Evolutionary conservation across 2,888 invertebrate genomes (phyloP).

Genomic region (Philereme transversata): DNA sequence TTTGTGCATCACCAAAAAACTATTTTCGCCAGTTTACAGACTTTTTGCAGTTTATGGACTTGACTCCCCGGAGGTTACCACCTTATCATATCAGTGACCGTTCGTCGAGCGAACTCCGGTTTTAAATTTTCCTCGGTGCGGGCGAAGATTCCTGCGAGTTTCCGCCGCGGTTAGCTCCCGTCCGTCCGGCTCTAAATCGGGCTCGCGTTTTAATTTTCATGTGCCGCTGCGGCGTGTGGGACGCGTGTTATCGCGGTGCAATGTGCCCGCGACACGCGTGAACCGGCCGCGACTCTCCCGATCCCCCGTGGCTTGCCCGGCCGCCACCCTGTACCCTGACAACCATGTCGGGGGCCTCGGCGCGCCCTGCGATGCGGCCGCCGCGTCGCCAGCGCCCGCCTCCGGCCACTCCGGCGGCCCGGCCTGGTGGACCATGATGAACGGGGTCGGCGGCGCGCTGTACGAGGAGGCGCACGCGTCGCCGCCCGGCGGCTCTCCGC

Average conservation of each 20-base stretch:
- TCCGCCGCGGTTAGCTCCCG: slow-evolving; percentile 62
- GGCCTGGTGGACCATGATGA: slow-evolving; percentile 94
- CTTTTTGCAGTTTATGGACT: slow-evolving; percentile 43
- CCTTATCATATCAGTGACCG: slow-evolving; percentile 69
- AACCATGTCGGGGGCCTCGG: slow-evolving; percentile 87
- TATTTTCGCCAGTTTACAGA: slow-evolving; percentile 34
- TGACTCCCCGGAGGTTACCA: slow-evolving; percentile 48
- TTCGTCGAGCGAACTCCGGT: slow-evolving; percentile 47
- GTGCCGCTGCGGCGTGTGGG: slow-evolving; percentile 76
- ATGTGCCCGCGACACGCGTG: slow-evolving; percentile 82
- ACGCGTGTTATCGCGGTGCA: slow-evolving; percentile 79
- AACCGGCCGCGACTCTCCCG: slow-evolving; percentile 74
- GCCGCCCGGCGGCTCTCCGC: slow-evolving; percentile 84
- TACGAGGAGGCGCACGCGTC: slow-evolving; percentile 89
- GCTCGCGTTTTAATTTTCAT: slow-evolving; percentile 82
- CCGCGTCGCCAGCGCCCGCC: slow-evolving; percentile 91
- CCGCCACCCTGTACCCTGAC: slow-evolving; percentile 93
- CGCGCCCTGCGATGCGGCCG: slow-evolving; percentile 87
- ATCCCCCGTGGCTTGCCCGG: slow-evolving; percentile 91
- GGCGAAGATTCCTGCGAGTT: slow-evolving; percentile 51
- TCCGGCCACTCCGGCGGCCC: slow-evolving; percentile 93
- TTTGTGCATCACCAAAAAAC: slow-evolving; percentile 46
- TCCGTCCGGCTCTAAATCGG: slow-evolving; percentile 79
- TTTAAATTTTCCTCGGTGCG: slow-evolving; percentile 40
- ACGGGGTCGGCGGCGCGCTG: slow-evolving; percentile 89